Conservation (phyloP, 2,888 invertebrate species). For the Oligia fasciuncula region DNA sequence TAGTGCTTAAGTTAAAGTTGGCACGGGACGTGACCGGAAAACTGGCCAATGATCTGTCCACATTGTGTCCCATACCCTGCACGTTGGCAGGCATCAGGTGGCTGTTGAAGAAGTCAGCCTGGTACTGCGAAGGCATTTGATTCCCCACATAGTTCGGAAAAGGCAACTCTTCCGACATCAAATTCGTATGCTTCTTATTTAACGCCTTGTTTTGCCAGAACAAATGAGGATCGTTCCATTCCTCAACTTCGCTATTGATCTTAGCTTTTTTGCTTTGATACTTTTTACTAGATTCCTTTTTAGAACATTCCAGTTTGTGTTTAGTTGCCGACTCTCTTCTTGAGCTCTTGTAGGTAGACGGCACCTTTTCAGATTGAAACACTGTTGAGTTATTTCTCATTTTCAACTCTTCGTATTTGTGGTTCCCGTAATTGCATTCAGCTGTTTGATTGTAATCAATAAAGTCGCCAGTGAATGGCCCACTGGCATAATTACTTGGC, state of each 20-base stretch:
- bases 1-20: constrained; percentile 95
- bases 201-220: constrained; percentile 85
- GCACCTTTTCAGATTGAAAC: constrained; percentile 81
- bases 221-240: constrained; percentile 84
- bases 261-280: constrained; percentile 85
- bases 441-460: constrained; percentile 85
- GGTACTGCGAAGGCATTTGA: constrained; percentile 85
- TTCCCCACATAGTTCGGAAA: constrained; percentile 85
- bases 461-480: constrained; percentile 83
- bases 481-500: constrained; percentile 82
- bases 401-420: constrained; percentile 86
- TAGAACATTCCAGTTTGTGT: constrained; percentile 87
- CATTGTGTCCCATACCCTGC: constrained; percentile 80
- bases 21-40: constrained; percentile 89
- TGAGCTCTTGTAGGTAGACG: constrained; percentile 80
- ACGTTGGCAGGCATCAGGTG: constrained; percentile 84
- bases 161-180: constrained; percentile 82
- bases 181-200: constrained; percentile 80
- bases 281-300: constrained; percentile 85
- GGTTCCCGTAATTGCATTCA: constrained; percentile 85
- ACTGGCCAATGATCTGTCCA: constrained; percentile 80
- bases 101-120: constrained; percentile 85
- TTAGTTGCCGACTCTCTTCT: constrained; percentile 84
- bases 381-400: constrained; percentile 81
- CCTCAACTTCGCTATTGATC: constrained; percentile 80